Conservation (phyloP, 1,140 invertebrate species). For the Brachystomella parvula region DNA sequence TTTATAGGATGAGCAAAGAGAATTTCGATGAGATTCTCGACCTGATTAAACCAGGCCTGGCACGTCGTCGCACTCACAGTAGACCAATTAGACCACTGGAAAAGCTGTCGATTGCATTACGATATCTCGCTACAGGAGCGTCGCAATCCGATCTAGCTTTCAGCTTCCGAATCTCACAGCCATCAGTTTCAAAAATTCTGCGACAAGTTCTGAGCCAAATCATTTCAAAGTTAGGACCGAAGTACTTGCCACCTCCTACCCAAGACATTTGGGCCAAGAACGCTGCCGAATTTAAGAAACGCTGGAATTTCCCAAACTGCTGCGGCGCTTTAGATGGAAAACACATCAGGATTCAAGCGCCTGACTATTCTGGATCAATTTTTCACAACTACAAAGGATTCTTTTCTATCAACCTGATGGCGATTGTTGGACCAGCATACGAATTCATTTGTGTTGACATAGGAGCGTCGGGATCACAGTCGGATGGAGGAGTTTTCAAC, state of each 20-base stretch:
- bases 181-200: slow-evolving; percentile 7
- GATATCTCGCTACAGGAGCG: slow-evolving; percentile 20
- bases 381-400: slow-evolving; percentile 47
- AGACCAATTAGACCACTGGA: not conserved
- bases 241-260: slow-evolving; percentile 35
- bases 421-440: slow-evolving; percentile 38
- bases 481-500: slow-evolving; percentile 22
- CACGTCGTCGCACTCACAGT: not conserved
- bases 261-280: slow-evolving; percentile 38
- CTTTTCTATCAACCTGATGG: slow-evolving; percentile 40
- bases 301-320: slow-evolving; percentile 40
- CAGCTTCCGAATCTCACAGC: slow-evolving; percentile 8
- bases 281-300: slow-evolving; percentile 38
- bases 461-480: slow-evolving; percentile 37
- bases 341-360: slow-evolving; percentile 38
- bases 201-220: slow-evolving; percentile 8
- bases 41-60: not conserved
- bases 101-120: slow-evolving; percentile 3
- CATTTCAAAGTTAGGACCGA: not conserved
- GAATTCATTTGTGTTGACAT: slow-evolving; percentile 39
- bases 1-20: slow-evolving; percentile 11
- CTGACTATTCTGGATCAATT: slow-evolving; percentile 39
- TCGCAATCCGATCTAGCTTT: slow-evolving; percentile 4
- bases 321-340: slow-evolving; percentile 42
- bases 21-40: slow-evolving; percentile 10